These are phyloP conservation scores for Streblospio benedicti DNA, from an alignment of 1,140 invertebrate genomes.

Conservation along the genomic window DNA sequence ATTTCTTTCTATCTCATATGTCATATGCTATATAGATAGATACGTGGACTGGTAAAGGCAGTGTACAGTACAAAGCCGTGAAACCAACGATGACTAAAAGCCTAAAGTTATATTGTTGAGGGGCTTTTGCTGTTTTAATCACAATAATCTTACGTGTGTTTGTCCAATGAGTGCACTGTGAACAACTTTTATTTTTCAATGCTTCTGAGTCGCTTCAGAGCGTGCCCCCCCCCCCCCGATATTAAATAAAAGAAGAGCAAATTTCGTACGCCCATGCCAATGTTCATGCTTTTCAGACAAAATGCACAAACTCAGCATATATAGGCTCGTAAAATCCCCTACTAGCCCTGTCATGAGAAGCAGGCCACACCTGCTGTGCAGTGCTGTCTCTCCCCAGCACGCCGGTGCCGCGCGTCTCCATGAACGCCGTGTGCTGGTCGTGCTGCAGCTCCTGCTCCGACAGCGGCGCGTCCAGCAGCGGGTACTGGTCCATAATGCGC, in stretches of 20 bases:
- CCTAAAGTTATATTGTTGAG: background rate
- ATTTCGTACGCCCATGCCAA: too few species aligned
- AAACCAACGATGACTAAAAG: background rate
- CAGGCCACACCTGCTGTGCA: background rate
- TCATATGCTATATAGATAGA: too few species aligned
- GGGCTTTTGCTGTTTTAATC: background rate
- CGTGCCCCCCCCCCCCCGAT: too few species aligned
- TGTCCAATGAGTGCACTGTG: too few species aligned
- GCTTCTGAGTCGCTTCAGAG: too few species aligned
- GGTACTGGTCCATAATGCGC: conserved; percentile 5
- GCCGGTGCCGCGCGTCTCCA: background rate
- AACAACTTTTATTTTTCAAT: too few species aligned
- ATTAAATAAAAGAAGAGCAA: too few species aligned
- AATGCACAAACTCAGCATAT: too few species aligned
- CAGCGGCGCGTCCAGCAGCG: background rate
- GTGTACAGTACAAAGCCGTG: background rate
- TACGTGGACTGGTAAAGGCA: background rate
- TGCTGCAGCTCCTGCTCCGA: background rate
- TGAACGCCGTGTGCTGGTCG: conserved; percentile 8
- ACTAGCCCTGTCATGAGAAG: too few species aligned
- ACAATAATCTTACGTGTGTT: background rate
- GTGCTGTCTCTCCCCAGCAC: conserved; percentile 9
- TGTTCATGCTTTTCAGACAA: too few species aligned
- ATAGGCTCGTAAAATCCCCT: too few species aligned
- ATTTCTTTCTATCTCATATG: too few species aligned